Percentiles rank a stretch among this genome's conserved stretches.
Conservation (phyloP, 2,797 vertebrate genomes). For the Adelosebastes latens region DNA sequence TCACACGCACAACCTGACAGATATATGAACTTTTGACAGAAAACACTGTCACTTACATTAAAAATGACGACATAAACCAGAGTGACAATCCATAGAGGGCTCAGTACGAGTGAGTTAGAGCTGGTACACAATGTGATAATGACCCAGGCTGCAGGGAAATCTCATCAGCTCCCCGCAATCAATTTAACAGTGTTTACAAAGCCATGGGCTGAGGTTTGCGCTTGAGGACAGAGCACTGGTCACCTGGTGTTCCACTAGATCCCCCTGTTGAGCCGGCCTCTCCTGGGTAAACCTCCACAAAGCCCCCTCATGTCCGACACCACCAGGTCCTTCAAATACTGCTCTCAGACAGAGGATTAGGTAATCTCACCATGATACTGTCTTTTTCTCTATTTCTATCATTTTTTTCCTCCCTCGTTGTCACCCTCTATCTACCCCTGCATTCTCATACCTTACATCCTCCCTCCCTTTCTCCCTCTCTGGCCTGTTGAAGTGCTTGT, state of each 20-base stretch:
- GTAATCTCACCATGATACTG: constrained; percentile 80
- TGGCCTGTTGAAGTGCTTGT: constrained; percentile 74
- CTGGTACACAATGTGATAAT: constrained; percentile 68
- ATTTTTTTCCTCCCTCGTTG: constrained; percentile 51
- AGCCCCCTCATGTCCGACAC: constrained; percentile 77
- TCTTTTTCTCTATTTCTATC: constrained; percentile 73
- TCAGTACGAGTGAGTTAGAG: constrained; percentile 44
- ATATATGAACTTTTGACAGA: constrained; percentile 41
- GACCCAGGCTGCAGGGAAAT: constrained; percentile 69
- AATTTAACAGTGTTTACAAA: constrained; percentile 81
- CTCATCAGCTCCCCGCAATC: constrained; percentile 74
- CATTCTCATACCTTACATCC: constrained; percentile 54
- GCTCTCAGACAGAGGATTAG: constrained; percentile 81
- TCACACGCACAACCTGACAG: constrained; percentile 10
- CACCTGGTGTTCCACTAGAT: constrained; percentile 69
- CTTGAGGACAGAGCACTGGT: constrained; percentile 63
- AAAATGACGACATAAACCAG: constrained; percentile 46
- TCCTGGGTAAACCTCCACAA: constrained; percentile 76
- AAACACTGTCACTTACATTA: constrained; percentile 41
- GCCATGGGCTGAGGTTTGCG: constrained; percentile 63
- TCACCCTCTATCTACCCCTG: constrained; percentile 20
- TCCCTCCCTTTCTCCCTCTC: constrained; percentile 20
- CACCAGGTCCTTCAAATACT: constrained; percentile 75
- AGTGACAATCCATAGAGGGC: constrained; percentile 37
- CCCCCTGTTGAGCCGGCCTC: constrained; percentile 74